Conservation (phyloP, 1,140 invertebrate genomes). For the Orchestia grillus region DNA sequence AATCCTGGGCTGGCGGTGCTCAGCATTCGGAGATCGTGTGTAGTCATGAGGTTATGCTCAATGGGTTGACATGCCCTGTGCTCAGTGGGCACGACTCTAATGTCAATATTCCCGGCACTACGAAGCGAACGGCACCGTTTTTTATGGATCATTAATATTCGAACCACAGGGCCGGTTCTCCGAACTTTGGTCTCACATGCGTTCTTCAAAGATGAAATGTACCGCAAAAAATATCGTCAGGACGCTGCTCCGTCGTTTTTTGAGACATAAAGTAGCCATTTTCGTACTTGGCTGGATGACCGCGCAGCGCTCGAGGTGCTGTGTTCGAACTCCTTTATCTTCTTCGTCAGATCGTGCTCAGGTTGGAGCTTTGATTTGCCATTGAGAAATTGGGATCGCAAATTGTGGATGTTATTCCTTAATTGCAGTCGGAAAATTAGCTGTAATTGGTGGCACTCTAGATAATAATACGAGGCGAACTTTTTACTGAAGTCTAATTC, state of each 20-base stretch:
- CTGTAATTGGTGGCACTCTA: not conserved
- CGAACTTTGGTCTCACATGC: not conserved
- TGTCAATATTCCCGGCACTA: not conserved
- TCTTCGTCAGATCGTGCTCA: not conserved
- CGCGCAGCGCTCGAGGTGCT: not conserved
- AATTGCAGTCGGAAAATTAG: not conserved
- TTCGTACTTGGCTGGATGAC: not conserved
- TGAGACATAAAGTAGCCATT: not conserved
- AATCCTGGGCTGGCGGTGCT: not conserved
- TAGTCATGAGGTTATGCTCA: not conserved
- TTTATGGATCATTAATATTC: not conserved
- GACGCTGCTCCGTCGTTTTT: not conserved
- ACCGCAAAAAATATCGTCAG: not conserved
- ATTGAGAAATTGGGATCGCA: not conserved
- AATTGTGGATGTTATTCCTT: not conserved
- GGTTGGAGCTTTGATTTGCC: not conserved
- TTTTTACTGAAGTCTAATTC: not conserved
- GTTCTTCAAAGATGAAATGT: not conserved
- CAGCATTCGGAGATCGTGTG: not conserved
- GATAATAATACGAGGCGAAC: not conserved
- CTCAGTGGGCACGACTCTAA: not conserved
- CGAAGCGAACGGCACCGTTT: not conserved
- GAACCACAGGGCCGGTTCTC: not conserved
- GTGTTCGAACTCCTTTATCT: not conserved
- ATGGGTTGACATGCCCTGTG: not conserved